Percentiles rank a stretch among this genome's conserved stretches.
phyloP scores from a whole-genome alignment of 92 coral and sea anemone species.

The Porites cylindrica region DNA sequence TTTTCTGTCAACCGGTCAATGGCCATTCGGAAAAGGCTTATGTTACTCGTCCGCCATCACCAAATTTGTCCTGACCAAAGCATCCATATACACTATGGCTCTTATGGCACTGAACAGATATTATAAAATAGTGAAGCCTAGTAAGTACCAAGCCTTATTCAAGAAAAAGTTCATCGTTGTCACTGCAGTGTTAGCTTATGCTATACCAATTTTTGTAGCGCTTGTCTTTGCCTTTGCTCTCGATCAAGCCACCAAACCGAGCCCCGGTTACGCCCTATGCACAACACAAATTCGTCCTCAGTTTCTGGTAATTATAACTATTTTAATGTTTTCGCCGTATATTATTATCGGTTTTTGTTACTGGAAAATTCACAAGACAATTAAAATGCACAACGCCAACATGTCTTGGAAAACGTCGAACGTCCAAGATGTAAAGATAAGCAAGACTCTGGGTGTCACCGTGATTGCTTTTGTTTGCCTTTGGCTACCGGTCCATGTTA shows the following conservation, averaged over 20 bases:
- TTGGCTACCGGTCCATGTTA: neutral
- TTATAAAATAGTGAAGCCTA: slow-evolving; percentile 32
- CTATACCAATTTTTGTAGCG: neutral
- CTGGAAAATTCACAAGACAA: slow-evolving; percentile 15
- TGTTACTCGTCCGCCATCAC: neutral
- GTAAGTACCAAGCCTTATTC: slow-evolving; percentile 10
- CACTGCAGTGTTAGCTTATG: slow-evolving; percentile 4
- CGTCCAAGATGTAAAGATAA: slow-evolving; percentile 12
- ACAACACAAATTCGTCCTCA: neutral
- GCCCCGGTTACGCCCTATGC: slow-evolving; percentile 1
- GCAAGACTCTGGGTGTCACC: slow-evolving; percentile 9
- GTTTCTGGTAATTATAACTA: neutral
- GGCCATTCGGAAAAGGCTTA: neutral
- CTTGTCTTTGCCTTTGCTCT: neutral
- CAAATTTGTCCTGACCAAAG: neutral
- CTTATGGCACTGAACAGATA: slow-evolving; percentile 34
- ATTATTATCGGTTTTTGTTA: slow-evolving; percentile 17
- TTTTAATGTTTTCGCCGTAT: neutral
- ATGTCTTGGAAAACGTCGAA: slow-evolving; percentile 35
- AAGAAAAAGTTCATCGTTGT: slow-evolving; percentile 12
- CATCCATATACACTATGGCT: slow-evolving; percentile 17
- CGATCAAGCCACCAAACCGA: neutral
- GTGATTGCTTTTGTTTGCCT: slow-evolving; percentile 13
- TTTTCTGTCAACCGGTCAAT: neutral
- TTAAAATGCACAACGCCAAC: slow-evolving; percentile 30